phyloP scores from a whole-genome alignment of 2,113 vertebrate genomes.

The Callipepla californica region DNA sequence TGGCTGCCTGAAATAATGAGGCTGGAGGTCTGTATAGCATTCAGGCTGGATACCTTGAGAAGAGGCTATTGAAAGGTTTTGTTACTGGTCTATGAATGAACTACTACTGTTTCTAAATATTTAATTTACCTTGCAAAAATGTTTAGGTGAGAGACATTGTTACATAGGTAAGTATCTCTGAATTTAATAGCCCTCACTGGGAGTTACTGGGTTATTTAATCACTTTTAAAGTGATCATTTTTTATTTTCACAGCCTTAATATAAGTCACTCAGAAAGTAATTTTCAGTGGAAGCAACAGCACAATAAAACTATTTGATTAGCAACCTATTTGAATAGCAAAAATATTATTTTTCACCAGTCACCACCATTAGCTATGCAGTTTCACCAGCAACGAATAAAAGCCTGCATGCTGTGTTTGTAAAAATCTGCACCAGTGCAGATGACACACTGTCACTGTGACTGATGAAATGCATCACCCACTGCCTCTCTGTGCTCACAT shows the following conservation, averaged over 20 bases:
- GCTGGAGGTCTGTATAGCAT: background rate
- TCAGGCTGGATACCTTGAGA: background rate
- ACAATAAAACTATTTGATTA: too few relatives aligned
- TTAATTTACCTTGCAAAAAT: background rate
- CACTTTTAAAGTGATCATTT: background rate
- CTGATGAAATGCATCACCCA: too few relatives aligned
- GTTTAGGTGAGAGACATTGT: background rate
- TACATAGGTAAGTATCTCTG: background rate
- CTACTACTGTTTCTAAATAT: background rate
- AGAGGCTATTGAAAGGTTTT: background rate
- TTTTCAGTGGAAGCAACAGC: too few relatives aligned
- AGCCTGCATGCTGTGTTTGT: too few relatives aligned
- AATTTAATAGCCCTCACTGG: background rate
- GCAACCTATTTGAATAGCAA: too few relatives aligned
- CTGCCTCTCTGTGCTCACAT: too few relatives aligned
- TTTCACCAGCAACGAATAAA: too few relatives aligned
- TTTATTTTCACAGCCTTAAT: background rate
- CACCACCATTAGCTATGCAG: too few relatives aligned
- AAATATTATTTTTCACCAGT: too few relatives aligned
- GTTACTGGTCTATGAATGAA: background rate
- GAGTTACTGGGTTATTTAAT: background rate
- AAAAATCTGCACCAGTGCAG: too few relatives aligned
- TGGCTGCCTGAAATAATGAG: background rate
- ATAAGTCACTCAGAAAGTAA: too few relatives aligned
- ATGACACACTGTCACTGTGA: too few relatives aligned